Base-by-base conservation (phyloP, 2,888 invertebrate species). In the Meganola albula region DNA sequence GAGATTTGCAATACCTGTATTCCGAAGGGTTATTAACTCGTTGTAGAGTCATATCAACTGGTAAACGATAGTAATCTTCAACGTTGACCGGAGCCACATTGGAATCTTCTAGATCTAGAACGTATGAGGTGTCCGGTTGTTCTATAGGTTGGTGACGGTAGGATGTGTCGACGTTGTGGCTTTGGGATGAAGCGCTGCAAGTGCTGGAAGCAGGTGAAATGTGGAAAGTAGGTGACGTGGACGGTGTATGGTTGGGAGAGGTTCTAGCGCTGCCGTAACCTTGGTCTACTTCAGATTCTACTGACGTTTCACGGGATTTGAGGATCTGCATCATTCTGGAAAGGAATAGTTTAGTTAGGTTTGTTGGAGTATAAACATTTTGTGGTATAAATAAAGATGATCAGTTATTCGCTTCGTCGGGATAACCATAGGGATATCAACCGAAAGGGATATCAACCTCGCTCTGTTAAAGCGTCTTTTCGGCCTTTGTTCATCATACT, bases 251-350 rank as follows among this genome's bases (percentile, higher is more conserved):
- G 43, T 68, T 73, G 0, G 83, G 83, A 0, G 84, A 74, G 0
- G 76, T 82, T 11, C 68, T 53, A 0, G 83, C 79, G 31, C 82
- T 83, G 49, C 78, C 63, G 44, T 83, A 83, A 0, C 84, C 83
- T 40, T 82, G 82, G 33, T 83, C 84, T 0, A 66, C 50, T 25
- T 83, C 79, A 0, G 67, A 53, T 9, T 78, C 79, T 1, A 44
- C 48, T 1, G 52, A 52, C 1, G 56, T 48, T 20, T 79, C 80
- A 16, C 79, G 71, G 0, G 76, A 64, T 37, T 80, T 82, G 14
- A 82, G 44, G 10, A 75, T 76, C 40, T 76, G 75, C 84, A 84
- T 85, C 84, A 85, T 84, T 37, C 84, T 85, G 75, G 10, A 53
- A 59, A 7, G n/a, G n/a, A 20, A n/a, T 5, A 16, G 16, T 4